Conservation (phyloP, 2,113 vertebrate species). For the Strix aluco region DNA sequence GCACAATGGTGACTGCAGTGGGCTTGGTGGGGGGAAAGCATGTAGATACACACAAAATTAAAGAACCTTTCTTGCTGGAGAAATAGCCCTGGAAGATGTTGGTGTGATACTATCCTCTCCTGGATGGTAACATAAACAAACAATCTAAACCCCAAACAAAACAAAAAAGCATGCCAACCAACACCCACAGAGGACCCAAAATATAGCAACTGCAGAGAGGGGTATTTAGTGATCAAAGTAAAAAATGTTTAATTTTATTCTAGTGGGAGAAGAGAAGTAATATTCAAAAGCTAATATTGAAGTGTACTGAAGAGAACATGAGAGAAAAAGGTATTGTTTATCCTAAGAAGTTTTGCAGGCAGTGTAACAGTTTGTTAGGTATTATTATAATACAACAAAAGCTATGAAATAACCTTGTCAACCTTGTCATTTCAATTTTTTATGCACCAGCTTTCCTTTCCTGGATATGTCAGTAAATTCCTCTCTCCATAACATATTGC, state of each 20-base stretch:
- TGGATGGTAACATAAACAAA: background rate
- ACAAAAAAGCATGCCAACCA: background rate
- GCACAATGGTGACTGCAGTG: background rate
- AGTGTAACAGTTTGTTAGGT: background rate
- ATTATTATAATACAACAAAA: conserved; percentile 34
- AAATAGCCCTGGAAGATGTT: background rate
- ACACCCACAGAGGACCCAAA: background rate
- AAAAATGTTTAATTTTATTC: background rate
- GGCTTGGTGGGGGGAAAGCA: accelerated
- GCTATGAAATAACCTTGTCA: conserved; percentile 50
- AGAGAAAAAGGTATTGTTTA: background rate
- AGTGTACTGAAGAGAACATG: background rate
- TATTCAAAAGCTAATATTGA: background rate
- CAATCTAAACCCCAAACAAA: background rate
- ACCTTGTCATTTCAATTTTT: conserved; percentile 52
- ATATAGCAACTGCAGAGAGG: background rate
- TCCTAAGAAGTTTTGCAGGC: background rate
- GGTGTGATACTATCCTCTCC: background rate
- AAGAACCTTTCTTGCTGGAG: background rate
- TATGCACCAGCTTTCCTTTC: background rate
- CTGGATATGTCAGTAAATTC: conserved; percentile 30
- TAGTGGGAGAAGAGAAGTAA: background rate
- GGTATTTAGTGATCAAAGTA: background rate
- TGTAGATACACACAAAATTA: background rate
- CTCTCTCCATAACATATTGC: conserved; percentile 18